Evolutionary conservation across 1,140 invertebrate genomes (phyloP), one percentile per base, ranked within the genome.

Genomic region (Atta texana): DNA sequence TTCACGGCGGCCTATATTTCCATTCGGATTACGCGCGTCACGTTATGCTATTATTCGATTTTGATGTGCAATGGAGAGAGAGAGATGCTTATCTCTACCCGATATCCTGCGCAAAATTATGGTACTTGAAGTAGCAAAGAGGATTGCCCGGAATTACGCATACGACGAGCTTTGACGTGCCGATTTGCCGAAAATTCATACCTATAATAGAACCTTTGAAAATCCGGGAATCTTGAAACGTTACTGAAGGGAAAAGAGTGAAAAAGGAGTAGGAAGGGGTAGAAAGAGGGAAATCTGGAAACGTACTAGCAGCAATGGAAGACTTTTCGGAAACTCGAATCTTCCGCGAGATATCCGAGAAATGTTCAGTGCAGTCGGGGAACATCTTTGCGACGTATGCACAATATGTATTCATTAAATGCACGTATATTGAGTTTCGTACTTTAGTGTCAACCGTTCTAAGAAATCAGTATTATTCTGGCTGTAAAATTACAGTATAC

Each of bases 141-240:
- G 80, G 80, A 84, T 82, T 51, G 80, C 61, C 39, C 5, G 68
- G 68, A 82, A 74, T 84, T 51, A 84, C 69, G 59, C 24, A 74
- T 75, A 84, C 69, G 69, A 14, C 66, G 39, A 8, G 24, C 44
- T 84, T 84, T 75, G 55, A 82, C 63, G 68, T 39, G 69, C 5
- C 80, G 55, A 84, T 84, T 75, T 57, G 39, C 44, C 68, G 34
- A 28, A 14, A 61, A 71, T 51, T 71, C 68, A 61, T 74, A 49
- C 24, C 55, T 51, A 39, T 8, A 1, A 39, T 39, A 31, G 39
- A 21, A 61, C 44, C 39, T 84, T 61, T 75, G 68, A 74, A 82
- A 82, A 82, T 74, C 24, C 55, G 44, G 74, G 68, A 74, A 84
- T 84, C 44, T 75, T n/a, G 44, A 84, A 75, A 75, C 44, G 55